phyloP scores from a whole-genome alignment of 1,140 invertebrate species.

The Drosophila mayri region DNA sequence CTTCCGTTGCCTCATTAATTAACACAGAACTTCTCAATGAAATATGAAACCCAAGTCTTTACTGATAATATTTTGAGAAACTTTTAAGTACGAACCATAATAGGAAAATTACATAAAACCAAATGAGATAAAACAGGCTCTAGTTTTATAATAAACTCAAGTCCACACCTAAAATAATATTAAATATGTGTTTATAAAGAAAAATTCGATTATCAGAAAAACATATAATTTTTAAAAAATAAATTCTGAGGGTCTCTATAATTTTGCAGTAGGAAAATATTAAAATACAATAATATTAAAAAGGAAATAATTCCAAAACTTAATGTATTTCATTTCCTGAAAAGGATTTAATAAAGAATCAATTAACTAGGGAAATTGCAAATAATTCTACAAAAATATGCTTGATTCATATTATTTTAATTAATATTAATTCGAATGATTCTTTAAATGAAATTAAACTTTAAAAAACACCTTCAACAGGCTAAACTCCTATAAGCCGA shows the following conservation, averaged over 20 bases:
- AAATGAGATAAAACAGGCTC: background rate
- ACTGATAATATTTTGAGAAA: background rate
- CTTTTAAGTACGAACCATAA: background rate
- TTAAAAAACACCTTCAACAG: background rate
- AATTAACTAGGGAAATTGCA: background rate
- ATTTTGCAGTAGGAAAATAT: background rate
- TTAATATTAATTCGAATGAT: background rate
- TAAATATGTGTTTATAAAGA: background rate
- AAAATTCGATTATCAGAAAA: background rate
- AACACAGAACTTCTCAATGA: background rate
- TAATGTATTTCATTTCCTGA: background rate
- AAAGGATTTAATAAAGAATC: background rate
- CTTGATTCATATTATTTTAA: background rate
- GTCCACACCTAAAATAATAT: background rate
- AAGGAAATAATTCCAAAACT: background rate
- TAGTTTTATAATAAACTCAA: background rate
- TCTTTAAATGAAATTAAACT: background rate
- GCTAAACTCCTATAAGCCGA: background rate
- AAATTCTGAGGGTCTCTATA: background rate
- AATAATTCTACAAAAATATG: background rate
- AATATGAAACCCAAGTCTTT: background rate
- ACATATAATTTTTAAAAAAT: background rate
- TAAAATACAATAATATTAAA: too few relatives aligned
- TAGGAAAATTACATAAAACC: background rate
- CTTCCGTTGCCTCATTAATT: slow-evolving; percentile 8